Base-by-base conservation (phyloP, 2,113 vertebrate species). In the Glaucidium brasilianum region DNA sequence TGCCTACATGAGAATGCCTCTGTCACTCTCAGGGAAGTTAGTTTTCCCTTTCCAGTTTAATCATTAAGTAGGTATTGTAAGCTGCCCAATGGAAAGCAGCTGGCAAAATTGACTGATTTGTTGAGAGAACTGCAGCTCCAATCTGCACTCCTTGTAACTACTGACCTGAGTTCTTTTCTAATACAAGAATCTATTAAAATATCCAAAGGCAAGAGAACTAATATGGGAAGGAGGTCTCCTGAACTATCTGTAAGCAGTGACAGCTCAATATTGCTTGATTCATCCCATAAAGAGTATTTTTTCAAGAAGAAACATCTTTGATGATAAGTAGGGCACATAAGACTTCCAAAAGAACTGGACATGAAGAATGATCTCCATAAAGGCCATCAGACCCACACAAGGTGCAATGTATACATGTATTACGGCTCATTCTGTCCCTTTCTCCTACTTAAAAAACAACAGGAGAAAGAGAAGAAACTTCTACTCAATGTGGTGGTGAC, bases 191-290 rank as follows among this genome's bases (percentile, higher is more conserved):
- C 32, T 71, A 71, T 77, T 62, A 84, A 92, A 91, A 94, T 93
- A 85, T 66, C 62, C 22, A 64, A 91, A 95, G 12, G 29, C 64
- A 86, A 81, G 60, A 88, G 39, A 90, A 58, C 27, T 92, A 20
- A 74, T 63, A 11, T 59, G 58, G 39, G 52, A 93, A 32, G 26
- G 52, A 83, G 9, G 11, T 85, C 64, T 92, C 41, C 19, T 14
- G 11, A 91, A 41, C n/a, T 53, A 64, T 32, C 34, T 75, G 50
- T 59, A 92, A 63, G 35, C 32, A 91, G 39, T 78, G 87, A 64
- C 62, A 95, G 39, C 27, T 91, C 47, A 91, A 35, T 83, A 91
- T 81, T 62, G 8, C 91, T 90, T 85, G 73, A 87, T 92, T 91
- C 53, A 91, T 89, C 16, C 64, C 34, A 26, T 89, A 39, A 87